phyloP scores from a whole-genome alignment of 1,140 invertebrate species.

The Diorhabda sublineata region DNA sequence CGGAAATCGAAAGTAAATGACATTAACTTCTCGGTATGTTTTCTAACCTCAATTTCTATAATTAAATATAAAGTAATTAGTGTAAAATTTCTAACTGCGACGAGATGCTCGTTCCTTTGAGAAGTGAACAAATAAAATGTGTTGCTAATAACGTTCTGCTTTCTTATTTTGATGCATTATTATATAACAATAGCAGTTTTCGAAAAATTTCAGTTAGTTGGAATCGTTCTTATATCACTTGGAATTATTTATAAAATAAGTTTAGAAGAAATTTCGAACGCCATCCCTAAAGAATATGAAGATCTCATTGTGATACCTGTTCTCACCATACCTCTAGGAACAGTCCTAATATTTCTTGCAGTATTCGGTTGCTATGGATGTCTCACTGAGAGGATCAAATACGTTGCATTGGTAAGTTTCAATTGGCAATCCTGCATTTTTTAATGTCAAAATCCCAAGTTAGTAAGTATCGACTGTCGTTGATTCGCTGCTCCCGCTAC shows the following conservation, averaged over 20 bases:
- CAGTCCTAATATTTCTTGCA: conserved; percentile 9
- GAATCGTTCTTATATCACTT: conserved; percentile 12
- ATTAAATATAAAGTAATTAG: too few relatives aligned
- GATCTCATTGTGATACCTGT: conserved; percentile 13
- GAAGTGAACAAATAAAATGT: too few relatives aligned
- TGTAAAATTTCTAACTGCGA: too few relatives aligned
- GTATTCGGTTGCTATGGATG: conserved; percentile 20
- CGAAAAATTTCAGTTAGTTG: conserved; percentile 10
- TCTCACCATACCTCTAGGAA: conserved; percentile 12
- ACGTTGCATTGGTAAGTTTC: conserved; percentile 8
- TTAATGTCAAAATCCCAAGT: too few relatives aligned
- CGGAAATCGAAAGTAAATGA: too few relatives aligned
- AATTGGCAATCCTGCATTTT: neutral
- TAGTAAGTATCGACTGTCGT: too few relatives aligned
- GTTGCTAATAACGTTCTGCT: too few relatives aligned
- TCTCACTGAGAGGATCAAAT: conserved; percentile 11
- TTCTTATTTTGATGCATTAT: too few relatives aligned
- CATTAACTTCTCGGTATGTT: too few relatives aligned
- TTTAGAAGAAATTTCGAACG: conserved; percentile 10
- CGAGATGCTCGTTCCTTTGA: too few relatives aligned
- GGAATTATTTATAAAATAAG: conserved; percentile 18
- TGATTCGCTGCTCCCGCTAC: too few relatives aligned
- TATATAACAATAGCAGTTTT: neutral
- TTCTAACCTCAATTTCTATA: too few relatives aligned
- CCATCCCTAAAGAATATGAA: conserved; percentile 11